These are phyloP conservation scores for Lacanobia oleracea DNA, from an alignment of 2,888 invertebrate species.

Conservation along the genomic window DNA sequence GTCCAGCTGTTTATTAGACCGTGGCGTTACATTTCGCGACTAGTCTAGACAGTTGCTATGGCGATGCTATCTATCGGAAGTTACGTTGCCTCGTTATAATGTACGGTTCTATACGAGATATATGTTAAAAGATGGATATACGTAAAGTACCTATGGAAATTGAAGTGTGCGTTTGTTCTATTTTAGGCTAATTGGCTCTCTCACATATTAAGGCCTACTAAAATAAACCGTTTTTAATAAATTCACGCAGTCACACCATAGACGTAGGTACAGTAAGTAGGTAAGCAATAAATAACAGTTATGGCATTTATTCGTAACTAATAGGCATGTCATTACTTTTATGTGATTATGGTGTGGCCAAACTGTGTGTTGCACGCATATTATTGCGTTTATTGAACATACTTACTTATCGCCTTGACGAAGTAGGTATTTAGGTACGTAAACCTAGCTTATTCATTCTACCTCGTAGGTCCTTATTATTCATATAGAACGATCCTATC, in stretches of 20 bases:
- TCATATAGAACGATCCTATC: slow-evolving; percentile 16
- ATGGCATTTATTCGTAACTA: slow-evolving; percentile 51
- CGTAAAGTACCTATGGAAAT: not conserved
- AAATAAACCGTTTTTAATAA: slow-evolving; percentile 42
- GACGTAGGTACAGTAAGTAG: slow-evolving; percentile 28
- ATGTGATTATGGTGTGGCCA: slow-evolving; percentile 34
- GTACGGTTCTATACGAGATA: no score
- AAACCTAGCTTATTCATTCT: not conserved
- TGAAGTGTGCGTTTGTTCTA: not conserved
- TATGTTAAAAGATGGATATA: not conserved
- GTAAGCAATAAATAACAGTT: slow-evolving; percentile 53
- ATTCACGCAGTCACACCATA: slow-evolving; percentile 21
- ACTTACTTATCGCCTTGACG: slow-evolving; percentile 11
- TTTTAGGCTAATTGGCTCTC: slow-evolving; percentile 3
- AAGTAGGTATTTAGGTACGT: slow-evolving; percentile 9
- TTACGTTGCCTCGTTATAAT: not conserved
- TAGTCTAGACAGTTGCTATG: not conserved
- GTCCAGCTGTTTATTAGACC: not conserved
- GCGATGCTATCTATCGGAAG: not conserved
- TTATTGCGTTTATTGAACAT: slow-evolving; percentile 32
- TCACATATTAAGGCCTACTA: slow-evolving; percentile 15
- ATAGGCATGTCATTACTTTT: slow-evolving; percentile 41
- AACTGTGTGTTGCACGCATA: slow-evolving; percentile 45
- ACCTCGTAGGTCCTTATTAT: not conserved
- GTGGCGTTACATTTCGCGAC: not conserved